These are phyloP conservation scores for Blastomussa wellsi DNA, from an alignment of 92 coral and sea anemone species.

Conservation along the genomic window DNA sequence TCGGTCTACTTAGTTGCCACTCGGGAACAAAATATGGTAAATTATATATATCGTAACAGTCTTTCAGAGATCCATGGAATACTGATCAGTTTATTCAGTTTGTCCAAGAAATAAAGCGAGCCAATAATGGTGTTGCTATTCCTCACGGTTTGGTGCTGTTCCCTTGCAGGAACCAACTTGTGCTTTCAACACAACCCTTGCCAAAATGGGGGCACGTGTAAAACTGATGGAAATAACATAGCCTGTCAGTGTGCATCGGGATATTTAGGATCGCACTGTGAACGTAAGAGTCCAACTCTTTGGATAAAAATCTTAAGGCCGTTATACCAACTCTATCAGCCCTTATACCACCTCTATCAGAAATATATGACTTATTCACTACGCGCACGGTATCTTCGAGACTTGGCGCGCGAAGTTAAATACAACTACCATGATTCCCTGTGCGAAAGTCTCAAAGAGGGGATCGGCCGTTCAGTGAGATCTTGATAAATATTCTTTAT, in stretches of 20 bases:
- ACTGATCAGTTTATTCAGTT: neutral
- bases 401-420: too few relatives aligned
- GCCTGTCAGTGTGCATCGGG: conserved; percentile 94
- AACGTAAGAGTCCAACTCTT: conserved; percentile 64
- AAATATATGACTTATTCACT: too few relatives aligned
- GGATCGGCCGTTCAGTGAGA: neutral
- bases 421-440: too few relatives aligned
- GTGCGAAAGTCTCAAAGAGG: too few relatives aligned
- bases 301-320: neutral
- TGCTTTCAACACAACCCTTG: conserved; percentile 93
- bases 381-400: too few relatives aligned
- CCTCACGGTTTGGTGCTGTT: neutral
- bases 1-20: neutral
- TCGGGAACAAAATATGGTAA: neutral
- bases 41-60: neutral
- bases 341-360: too few relatives aligned
- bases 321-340: too few relatives aligned
- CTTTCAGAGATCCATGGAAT: too few relatives aligned
- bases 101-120: neutral
- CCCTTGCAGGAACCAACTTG: conserved; percentile 64
- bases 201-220: conserved; percentile 90
- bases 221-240: conserved; percentile 82
- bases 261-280: conserved; percentile 94
- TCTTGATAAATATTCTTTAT: neutral
- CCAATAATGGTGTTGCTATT: neutral